Base-by-base conservation (phyloP, 2,888 invertebrate genomes). In the Steinernema scapterisci region DNA sequence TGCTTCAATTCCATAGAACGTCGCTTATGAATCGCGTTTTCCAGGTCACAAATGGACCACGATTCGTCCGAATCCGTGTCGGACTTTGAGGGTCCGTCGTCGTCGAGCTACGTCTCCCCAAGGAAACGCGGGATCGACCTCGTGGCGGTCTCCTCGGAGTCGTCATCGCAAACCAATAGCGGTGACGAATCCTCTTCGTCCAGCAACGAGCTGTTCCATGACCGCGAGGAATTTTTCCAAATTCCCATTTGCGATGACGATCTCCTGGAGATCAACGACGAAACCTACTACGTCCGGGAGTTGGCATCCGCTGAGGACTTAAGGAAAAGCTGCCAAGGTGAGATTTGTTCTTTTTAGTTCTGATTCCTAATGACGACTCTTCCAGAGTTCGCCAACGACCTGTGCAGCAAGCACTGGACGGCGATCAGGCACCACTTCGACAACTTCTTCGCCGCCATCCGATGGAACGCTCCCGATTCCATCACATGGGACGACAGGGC, bases 241-340 rank as follows among this genome's bases (percentile, higher is more conserved):
- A 77, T 78, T 63, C 78, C 78, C 13, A 23, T 27, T 16, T 72
- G 77, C 3, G 78, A 78, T 25, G 78, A 77, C 63, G 78, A 78
- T 27, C 56, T 78, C 45, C 48, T 77, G 44, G 71, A 76, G 38
- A 43, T 54, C 19, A 48, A 23, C 21, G 54, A 52, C 73, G 71
- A 76, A 3, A 54, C 21, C 7, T 76, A 73, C 70, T 76, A 74
- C 54, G 74, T 73, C n/a, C 25, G 31, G 16, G 70, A 71, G 19
- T 23, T 74, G 27, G 44, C 63, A 6, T 63, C 63, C 1, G 63
- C 70, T 38, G 48, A 71, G 44, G 72, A 76, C 43, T n/a, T 45
- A 25, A 54, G 74, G 19, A 43, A 76, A 21, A 76, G 63, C 31
- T 63, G 63, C 31, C 5, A 63, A 31, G 63, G 63, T 63, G 16